phyloP scores from a whole-genome alignment of 2,888 invertebrate species.

The Aphodius granarius region DNA sequence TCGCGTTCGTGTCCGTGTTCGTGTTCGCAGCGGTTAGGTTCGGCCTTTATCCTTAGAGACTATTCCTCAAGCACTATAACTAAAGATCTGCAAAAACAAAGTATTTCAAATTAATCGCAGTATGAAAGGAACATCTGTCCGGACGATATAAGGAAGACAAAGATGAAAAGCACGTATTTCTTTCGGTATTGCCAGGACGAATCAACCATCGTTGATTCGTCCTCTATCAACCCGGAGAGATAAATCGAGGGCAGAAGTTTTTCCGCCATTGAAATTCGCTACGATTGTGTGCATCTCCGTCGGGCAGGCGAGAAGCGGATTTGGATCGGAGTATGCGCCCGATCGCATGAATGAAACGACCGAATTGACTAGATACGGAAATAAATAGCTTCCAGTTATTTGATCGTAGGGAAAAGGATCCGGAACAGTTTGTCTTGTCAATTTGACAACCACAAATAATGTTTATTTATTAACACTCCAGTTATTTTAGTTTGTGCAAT shows the following conservation, averaged over 20 bases:
- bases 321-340: neutral
- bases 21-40: too few relatives aligned
- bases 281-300: neutral
- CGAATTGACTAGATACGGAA: constrained; percentile 12
- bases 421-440: too few relatives aligned
- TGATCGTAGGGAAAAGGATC: neutral
- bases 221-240: neutral
- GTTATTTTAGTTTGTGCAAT: too few relatives aligned
- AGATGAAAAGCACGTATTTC: neutral
- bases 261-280: neutral
- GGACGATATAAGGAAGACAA: neutral
- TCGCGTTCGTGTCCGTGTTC: too few relatives aligned
- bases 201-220: neutral
- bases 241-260: neutral
- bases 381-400: constrained; percentile 14
- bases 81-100: too few relatives aligned
- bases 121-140: too few relatives aligned
- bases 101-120: too few relatives aligned
- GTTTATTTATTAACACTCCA: too few relatives aligned
- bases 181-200: neutral
- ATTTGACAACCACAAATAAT: too few relatives aligned
- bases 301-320: neutral
- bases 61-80: too few relatives aligned
- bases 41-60: too few relatives aligned
- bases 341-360: constrained; percentile 6